Evolutionary conservation across 2,888 invertebrate species (phyloP), one percentile per base, ranked within the genome.

Genomic region (Saturnia japonica): DNA sequence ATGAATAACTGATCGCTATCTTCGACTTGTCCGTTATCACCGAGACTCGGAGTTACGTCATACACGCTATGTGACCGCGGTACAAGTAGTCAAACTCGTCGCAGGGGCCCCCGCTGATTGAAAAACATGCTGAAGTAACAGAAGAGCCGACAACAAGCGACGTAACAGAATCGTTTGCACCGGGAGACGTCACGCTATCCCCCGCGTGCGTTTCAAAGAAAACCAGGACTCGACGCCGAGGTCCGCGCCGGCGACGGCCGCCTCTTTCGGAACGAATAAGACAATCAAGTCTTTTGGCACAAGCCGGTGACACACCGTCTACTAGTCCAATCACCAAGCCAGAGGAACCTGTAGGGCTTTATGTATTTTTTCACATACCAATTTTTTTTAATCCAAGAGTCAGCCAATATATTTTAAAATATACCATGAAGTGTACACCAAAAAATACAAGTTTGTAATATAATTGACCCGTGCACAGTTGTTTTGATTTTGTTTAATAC

Each of bases 151-250:
- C 54, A 19, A 51, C n/a, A 7, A 19, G 16, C 19, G 51, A 51
- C 51, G 51, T 51, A 16, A 22, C 54, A n/a, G 54, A 54, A 22
- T n/a, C 22, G 4, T 22, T 22, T 22, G n/a, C 16, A 3, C 45
- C 16, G 45, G 16, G 45, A 14, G 45, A 45, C 45, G 45, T 45
- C 45, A 45, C 45, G 45, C 0, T 14, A 16, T 45, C 45, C 1
- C 45, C 45, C 45, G 14, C 45, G 16, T 16, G 16, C 45, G 45
- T 14, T 16, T 16, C 14, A 3, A 16, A 12, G 16, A 3, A 28
- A 28, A 47, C 67, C 3, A 22, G 45, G 47, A 47, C 67, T 16
- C 67, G 67, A 14, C 47, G 67, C 28, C 45, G 67, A 25, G 51
- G 51, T 7, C 14, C 7, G 54, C 54, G 54, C 6, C 42, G 34